Percentiles rank a stretch among this genome's conserved stretches.
These are phyloP conservation scores for Silurus lanzhouensis DNA, from an alignment of 2,797 vertebrate species.

Conservation along the genomic window DNA sequence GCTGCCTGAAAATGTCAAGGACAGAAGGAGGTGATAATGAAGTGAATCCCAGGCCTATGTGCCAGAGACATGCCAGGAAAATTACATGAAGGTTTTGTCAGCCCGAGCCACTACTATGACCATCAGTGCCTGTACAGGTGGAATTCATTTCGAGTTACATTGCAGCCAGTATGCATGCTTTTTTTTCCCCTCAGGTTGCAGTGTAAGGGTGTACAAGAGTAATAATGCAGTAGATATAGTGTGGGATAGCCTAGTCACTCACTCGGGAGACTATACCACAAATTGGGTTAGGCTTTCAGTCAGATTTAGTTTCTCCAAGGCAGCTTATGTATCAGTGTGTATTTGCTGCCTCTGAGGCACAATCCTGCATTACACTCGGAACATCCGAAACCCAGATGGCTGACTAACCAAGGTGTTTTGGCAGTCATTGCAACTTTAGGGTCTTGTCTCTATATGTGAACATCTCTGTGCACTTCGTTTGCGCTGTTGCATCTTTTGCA, in stretches of 20 bases:
- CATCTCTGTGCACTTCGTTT: not conserved
- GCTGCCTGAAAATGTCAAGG: not conserved
- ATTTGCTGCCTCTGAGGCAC: not conserved
- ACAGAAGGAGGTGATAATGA: not conserved
- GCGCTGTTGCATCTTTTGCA: not conserved
- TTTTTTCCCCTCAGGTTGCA: not conserved
- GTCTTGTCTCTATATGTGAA: not conserved
- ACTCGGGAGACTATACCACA: not conserved
- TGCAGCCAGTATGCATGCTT: not conserved
- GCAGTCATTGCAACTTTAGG: not conserved
- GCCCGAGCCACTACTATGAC: not conserved
- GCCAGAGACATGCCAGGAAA: not conserved
- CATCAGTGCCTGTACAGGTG: not conserved
- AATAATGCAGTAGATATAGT: not conserved
- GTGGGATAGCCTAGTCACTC: not conserved
- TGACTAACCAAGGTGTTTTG: not conserved
- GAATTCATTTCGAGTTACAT: not conserved
- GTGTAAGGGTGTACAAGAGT: not conserved
- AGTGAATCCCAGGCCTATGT: not conserved
- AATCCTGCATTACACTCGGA: not conserved
- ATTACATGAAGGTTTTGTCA: not conserved
- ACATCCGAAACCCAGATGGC: not conserved
- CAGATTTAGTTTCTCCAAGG: not conserved
- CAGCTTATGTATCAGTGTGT: not conserved
- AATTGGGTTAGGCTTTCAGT: conserved; percentile 1